Conservation (phyloP, 1,140 invertebrate species). For the Planococcus citri region DNA sequence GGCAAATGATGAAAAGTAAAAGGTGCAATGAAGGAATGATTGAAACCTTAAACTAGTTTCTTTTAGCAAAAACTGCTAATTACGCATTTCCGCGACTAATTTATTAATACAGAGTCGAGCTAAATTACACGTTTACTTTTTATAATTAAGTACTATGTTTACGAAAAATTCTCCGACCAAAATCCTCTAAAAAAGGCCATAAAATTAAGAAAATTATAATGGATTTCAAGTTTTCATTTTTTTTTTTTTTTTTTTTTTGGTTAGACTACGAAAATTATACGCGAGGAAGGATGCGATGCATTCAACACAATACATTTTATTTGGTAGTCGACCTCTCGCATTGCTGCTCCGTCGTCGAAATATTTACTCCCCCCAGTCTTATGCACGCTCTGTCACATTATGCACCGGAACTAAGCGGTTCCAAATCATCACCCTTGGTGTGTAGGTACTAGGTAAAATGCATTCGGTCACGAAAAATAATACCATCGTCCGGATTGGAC, state of each 20-base stretch:
- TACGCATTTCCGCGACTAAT: background rate
- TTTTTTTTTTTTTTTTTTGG: background rate
- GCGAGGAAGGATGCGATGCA: background rate
- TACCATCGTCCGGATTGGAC: background rate
- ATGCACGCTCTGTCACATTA: background rate
- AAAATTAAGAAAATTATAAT: background rate
- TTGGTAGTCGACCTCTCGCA: background rate
- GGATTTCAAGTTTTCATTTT: background rate
- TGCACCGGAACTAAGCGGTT: conserved; percentile 16
- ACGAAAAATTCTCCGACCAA: background rate
- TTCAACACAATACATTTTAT: background rate
- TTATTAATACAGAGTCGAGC: background rate
- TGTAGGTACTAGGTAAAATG: conserved; percentile 10
- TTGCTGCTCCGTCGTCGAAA: background rate
- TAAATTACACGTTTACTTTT: background rate
- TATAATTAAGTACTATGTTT: background rate
- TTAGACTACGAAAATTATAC: background rate
- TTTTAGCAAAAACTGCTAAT: background rate
- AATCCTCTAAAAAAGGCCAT: background rate
- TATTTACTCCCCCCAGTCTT: background rate
- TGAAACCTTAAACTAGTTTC: too few species aligned
- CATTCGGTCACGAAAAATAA: conserved; percentile 19
- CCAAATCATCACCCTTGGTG: conserved; percentile 18
- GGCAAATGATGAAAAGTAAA: background rate
- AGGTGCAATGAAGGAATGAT: background rate